phyloP scores from a whole-genome alignment of 2,113 vertebrate species.

The Platysternon megacephalum region DNA sequence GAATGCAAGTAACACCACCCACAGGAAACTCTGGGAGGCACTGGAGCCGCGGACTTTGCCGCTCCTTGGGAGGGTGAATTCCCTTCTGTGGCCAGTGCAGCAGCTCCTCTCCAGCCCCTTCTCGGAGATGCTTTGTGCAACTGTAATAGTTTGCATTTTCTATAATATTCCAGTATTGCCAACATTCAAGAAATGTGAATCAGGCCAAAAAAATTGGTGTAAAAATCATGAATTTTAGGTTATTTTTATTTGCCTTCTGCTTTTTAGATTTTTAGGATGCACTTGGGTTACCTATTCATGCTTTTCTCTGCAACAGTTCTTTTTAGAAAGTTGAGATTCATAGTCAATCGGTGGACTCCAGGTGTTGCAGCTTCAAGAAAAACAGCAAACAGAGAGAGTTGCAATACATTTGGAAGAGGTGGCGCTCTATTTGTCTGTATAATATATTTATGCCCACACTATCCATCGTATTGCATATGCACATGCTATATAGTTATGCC shows the following conservation, averaged over 20 bases:
- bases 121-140: fast-evolving
- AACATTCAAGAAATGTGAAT: background rate
- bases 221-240: background rate
- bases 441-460: background rate
- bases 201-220: background rate
- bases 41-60: background rate
- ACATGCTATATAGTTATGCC: background rate
- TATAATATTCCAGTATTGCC: background rate
- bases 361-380: background rate
- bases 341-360: fast-evolving
- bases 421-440: background rate
- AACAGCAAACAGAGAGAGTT: background rate
- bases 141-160: background rate
- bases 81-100: background rate
- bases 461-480: background rate
- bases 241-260: background rate
- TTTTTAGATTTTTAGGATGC: background rate
- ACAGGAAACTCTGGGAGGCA: fast-evolving
- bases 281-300: background rate
- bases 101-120: background rate
- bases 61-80: fast-evolving
- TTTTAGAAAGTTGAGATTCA: background rate
- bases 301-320: background rate
- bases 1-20: background rate
- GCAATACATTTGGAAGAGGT: background rate